Percentiles rank a stretch among this genome's conserved stretches.
Evolutionary conservation across 2,888 invertebrate species (phyloP).

Genomic region (Teleiodes luculella): DNA sequence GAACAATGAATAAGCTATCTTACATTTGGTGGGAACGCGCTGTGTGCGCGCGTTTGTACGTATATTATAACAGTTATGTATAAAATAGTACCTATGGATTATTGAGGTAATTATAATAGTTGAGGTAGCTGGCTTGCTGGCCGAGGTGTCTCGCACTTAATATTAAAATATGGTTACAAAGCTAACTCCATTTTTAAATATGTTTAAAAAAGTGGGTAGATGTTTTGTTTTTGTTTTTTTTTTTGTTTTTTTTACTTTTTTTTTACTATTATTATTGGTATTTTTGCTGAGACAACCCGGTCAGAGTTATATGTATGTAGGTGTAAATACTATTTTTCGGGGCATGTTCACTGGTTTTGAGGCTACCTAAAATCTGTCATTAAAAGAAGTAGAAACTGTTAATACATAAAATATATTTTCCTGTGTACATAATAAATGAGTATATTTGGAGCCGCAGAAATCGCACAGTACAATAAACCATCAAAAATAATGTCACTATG

Average conservation of each 20-base stretch:
- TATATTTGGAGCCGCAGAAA: too few species aligned
- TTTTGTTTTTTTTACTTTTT: too few species aligned
- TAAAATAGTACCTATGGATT: slow-evolving; percentile 69
- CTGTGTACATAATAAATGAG: too few species aligned
- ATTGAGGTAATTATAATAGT: slow-evolving; percentile 63
- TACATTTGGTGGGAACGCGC: slow-evolving; percentile 77
- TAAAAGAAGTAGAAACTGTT: too few species aligned
- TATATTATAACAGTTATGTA: slow-evolving; percentile 27
- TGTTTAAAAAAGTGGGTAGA: too few species aligned
- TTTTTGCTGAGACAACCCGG: not conserved
- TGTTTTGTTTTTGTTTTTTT: too few species aligned
- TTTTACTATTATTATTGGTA: not conserved
- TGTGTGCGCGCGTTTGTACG: too few species aligned
- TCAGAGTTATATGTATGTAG: slow-evolving; percentile 9
- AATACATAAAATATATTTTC: too few species aligned
- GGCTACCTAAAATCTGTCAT: slow-evolving; percentile 14
- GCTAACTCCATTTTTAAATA: too few species aligned
- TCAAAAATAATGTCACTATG: too few species aligned
- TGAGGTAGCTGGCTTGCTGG: slow-evolving; percentile 56
- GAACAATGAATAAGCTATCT: slow-evolving; percentile 61
- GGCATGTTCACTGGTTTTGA: not conserved
- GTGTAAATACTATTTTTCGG: slow-evolving; percentile 33
- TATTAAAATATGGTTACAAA: too few species aligned
- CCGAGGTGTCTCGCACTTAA: not conserved
- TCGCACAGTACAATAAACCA: too few species aligned